Evolutionary conservation across 2,797 vertebrate species (phyloP), one percentile per base, ranked within the genome.

Genomic region (Perodicticus potto): DNA sequence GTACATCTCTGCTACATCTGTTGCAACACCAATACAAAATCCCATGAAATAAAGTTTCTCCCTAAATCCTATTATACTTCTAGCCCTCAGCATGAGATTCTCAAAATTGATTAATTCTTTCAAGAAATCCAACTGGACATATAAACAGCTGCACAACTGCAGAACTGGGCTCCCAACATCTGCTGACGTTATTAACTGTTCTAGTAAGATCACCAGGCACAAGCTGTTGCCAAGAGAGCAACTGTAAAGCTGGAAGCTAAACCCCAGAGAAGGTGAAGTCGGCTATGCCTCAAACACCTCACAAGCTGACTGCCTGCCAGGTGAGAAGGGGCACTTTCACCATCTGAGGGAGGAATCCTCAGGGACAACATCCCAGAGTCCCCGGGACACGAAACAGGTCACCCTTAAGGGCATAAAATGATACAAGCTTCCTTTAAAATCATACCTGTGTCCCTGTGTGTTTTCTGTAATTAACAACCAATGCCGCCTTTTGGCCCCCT

Each of bases 61-160:
- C 61, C 57, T 53, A 93, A 91, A 87, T 61, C 94, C 91, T 32
- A 32, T n/a, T 63, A 61, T 40, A 40, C 22, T 16, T 73, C 29
- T 16, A 72, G 32, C 11, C 73, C 72, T 89, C 45, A 49, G 61
- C 29, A 37, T 49, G 53, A 85, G 77, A 91, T 5, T 74, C 61
- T 88, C 74, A 81, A 95, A 49, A 91, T 1, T n/a, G 61, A 78
- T 49, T 69, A 23, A 69, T 94, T 78, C 78, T 94, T 93, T 85
- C 80, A 78, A 96, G 89, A 96, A 96, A 80, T 63, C 82, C 78
- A 86, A 89, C 27, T 61, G 74, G 86, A 93, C 88, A 83, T 20
- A 49, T 13, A 49, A 78, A 96, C 80, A 91, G 86, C 70, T 73
- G 81, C 27, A 86, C 0, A 1, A 45, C 5, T 49, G 14, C 2